These are phyloP conservation scores for Eulemur coronatus DNA, from an alignment of 2,797 vertebrate genomes.

Conservation along the genomic window DNA sequence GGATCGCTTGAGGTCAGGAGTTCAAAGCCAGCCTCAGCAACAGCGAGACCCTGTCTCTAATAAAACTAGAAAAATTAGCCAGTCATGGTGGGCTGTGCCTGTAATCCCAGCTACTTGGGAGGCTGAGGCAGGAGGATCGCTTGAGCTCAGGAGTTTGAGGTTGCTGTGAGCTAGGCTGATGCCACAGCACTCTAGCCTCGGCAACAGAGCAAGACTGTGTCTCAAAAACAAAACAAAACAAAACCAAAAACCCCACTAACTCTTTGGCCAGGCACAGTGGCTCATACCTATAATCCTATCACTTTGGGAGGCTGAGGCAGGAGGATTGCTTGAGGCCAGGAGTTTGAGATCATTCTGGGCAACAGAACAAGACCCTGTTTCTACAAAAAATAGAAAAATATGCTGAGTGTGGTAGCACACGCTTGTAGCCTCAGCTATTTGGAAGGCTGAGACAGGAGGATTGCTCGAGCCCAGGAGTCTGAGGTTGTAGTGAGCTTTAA, in stretches of 20 bases:
- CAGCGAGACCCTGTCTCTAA: not conserved
- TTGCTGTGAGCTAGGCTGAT: no score
- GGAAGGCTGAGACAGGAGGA: not conserved
- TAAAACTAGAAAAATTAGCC: no score
- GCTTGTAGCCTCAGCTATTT: not conserved
- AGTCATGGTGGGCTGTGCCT: rapidly evolving
- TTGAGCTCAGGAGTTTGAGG: no score
- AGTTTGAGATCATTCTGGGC: not conserved
- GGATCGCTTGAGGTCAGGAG: not conserved
- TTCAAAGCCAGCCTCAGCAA: not conserved
- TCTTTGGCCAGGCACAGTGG: not conserved
- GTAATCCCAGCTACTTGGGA: no score
- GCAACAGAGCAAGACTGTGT: no score
- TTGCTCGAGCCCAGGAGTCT: not conserved
- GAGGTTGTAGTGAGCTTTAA: not conserved
- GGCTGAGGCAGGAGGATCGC: no score
- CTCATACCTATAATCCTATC: not conserved
- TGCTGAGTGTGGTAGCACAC: not conserved
- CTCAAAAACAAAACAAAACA: no score
- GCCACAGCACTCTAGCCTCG: no score
- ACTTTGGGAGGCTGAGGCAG: not conserved
- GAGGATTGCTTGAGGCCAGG: not conserved
- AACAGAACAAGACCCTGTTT: not conserved
- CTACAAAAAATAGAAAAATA: not conserved
- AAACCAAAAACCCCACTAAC: no score